Percentiles rank a stretch among this genome's conserved stretches.
These are phyloP conservation scores for Murina feae DNA, from an alignment of 2,113 vertebrate genomes.

Conservation along the genomic window DNA sequence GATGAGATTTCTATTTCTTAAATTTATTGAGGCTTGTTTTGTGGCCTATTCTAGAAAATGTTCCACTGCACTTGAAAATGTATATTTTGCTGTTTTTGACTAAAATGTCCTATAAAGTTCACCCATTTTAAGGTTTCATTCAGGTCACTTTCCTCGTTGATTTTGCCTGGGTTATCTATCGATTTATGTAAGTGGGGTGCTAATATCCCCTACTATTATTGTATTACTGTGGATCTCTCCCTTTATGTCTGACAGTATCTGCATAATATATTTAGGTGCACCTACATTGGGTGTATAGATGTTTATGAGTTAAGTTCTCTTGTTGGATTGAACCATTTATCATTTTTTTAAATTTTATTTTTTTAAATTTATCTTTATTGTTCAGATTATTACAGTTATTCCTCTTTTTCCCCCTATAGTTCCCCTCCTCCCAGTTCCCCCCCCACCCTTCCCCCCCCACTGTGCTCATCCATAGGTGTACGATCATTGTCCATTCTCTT, in stretches of 20 bases:
- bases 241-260: neutral
- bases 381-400: too few relatives aligned
- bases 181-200: neutral
- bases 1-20: neutral
- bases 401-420: too few relatives aligned
- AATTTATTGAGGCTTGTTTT: neutral
- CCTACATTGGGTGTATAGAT: neutral
- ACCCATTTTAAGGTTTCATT: neutral
- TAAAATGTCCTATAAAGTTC: neutral
- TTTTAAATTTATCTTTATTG: too few relatives aligned
- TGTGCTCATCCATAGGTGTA: too few relatives aligned
- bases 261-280: neutral
- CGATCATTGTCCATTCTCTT: too few relatives aligned
- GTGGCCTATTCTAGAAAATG: neutral
- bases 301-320: neutral
- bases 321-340: neutral
- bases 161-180: neutral
- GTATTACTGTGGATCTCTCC: neutral
- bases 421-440: too few relatives aligned
- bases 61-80: neutral
- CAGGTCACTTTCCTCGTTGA: neutral
- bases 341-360: too few relatives aligned
- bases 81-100: neutral
- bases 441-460: too few relatives aligned
- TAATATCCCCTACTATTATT: neutral